Evolutionary conservation across 2,888 invertebrate genomes (phyloP), one percentile per base, ranked within the genome.

Genomic region (Anodontia alba): DNA sequence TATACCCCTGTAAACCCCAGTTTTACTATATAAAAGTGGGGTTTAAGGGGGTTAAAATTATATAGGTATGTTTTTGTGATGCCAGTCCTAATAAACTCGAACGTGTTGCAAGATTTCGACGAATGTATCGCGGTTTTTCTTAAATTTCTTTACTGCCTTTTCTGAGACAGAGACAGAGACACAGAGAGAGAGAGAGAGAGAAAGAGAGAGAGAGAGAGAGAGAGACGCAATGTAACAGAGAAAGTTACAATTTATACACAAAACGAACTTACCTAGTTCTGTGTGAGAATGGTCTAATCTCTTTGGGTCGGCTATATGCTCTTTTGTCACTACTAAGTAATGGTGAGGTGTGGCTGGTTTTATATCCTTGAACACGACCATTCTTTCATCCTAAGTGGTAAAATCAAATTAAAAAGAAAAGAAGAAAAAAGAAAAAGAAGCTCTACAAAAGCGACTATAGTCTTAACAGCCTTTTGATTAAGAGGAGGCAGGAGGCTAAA

Each of bases 341-440:
- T 99, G 98, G 94, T 96, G 96, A 20, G 96, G 96, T 0, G 97
- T 96, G 0, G 97, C 97, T 3, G 98, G 98, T 92, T 96, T 96
- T 29, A 96, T 98, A 92, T 98, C 98, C 46, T 96, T 96, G 92
- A 98, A 98, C 46, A 97, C 96, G 12, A 97, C 96, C 51, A 97
- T 95, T 66, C 97, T 96, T 0, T 97, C 97, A 89, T 94, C 91
- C 92, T 95, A 75, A 43, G 84, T 81, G 43, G 46, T 15, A 38
- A 38, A 49, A 51, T 26, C 29, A 23, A 57, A 38, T 12, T 38
- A n/a, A n/a, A n/a, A n/a, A 12, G 17, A 12, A 43, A 43, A 43
- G n/a, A n/a, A n/a, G n/a, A n/a, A n/a, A n/a, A n/a, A n/a, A n/a
- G n/a, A n/a, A n/a, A n/a, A n/a, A n/a, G n/a, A n/a, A n/a, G n/a